Evolutionary conservation across 2,797 vertebrate species (phyloP), one percentile per base, ranked within the genome.

Genomic region (Petrocephalus sullivani): DNA sequence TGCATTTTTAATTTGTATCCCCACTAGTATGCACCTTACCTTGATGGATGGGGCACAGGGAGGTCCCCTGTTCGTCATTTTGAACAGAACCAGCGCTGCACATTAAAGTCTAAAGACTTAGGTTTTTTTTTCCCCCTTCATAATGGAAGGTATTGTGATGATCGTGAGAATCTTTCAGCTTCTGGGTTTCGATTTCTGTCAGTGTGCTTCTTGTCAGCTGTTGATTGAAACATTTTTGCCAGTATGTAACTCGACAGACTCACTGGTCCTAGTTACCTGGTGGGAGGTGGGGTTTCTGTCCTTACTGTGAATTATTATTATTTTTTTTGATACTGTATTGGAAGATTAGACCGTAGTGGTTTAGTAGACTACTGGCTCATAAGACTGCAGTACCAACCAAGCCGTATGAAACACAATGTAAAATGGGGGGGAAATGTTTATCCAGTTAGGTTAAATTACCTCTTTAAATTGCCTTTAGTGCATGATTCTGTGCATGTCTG

Each of bases 171-270:
- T 37, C 19, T 49, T 28, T 56, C 49, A 4, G 87, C 14, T 21
- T 9, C 81, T 19, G 71, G 49, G 85, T 89, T 89, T 89, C 88
- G 56, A 23, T 87, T 82, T 89, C 67, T 64, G 85, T 87, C 88
- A 89, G 8, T 49, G 41, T 49, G 23, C 12, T 49, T 61, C 87
- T 61, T 84, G 87, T 61, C 87, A 81, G 67, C 87, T 87, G 87
- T 82, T 82, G 84, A 60, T 83, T 78, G 21, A n/a, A 57, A 56
- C 60, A 41, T 67, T 51, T 67, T 28, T 16, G 21, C 21, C 81
- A 41, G 56, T 54, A 51, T 53, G 78, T 85, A 60, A 71, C 51
- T 85, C 83, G 54, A 14, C 82, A 28, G 58, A 49, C 86, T 67
- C 6, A 1, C 10, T 28, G 75, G 86, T n/a, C 14, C 21, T 87